Evolutionary conservation across 2,797 vertebrate genomes (phyloP).

Genomic region (Myotis planiceps): DNA sequence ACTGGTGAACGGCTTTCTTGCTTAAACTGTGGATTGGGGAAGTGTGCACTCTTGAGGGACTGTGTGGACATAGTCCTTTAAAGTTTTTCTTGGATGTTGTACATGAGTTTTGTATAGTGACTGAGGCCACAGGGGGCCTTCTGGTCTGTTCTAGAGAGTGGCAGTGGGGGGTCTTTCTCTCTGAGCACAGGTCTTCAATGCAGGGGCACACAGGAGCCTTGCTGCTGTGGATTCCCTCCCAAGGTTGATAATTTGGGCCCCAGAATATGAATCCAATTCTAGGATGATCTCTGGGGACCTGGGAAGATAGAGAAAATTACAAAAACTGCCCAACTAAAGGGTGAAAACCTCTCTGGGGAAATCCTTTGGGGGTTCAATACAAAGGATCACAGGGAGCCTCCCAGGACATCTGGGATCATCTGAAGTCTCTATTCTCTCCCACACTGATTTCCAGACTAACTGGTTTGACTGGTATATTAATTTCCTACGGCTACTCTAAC

Average conservation of each 20-base stretch:
- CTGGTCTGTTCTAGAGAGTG: not conserved
- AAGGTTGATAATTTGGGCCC: not conserved
- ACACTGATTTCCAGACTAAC: constrained; percentile 17
- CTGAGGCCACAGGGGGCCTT: not conserved
- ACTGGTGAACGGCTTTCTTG: not conserved
- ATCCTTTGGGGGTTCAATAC: not conserved
- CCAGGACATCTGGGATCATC: not conserved
- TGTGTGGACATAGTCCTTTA: not conserved
- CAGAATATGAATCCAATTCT: not conserved
- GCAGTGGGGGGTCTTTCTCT: not conserved
- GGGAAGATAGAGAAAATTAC: not conserved
- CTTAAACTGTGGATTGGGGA: not conserved
- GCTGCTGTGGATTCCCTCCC: not conserved
- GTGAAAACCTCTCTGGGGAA: not conserved
- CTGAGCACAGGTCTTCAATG: not conserved
- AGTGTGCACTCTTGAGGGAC: not conserved
- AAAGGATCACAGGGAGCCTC: not conserved
- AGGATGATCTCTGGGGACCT: not conserved
- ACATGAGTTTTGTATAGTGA: not conserved
- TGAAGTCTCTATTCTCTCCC: not conserved
- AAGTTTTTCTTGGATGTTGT: not conserved
- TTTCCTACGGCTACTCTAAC: not conserved
- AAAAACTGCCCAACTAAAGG: not conserved
- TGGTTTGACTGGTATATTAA: not conserved
- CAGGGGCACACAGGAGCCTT: not conserved